Evolutionary conservation across 1,140 invertebrate species (phyloP).

Genomic region (Cydia pomonella): DNA sequence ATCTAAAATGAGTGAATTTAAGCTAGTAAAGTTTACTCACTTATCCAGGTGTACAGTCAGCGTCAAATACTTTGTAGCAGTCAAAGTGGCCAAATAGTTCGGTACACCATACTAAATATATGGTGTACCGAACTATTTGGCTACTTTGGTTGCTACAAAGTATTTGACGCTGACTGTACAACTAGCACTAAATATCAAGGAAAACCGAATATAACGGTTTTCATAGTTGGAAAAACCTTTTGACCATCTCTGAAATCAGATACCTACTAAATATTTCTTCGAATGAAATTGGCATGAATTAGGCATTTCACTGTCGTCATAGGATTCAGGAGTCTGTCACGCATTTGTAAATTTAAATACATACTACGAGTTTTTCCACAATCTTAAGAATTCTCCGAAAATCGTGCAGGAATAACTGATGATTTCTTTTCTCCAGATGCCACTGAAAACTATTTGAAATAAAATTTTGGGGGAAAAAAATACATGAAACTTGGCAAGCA

Average conservation of each 20-base stretch:
- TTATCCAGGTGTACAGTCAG: neutral
- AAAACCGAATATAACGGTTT: neutral
- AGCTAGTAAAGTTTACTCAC: neutral
- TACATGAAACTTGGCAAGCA: neutral
- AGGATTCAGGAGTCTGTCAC: neutral
- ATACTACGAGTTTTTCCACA: neutral
- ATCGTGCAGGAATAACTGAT: neutral
- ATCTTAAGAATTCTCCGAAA: neutral
- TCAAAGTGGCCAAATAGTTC: too few relatives aligned
- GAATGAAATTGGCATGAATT: conserved; percentile 9
- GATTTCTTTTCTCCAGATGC: neutral
- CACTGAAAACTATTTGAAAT: neutral
- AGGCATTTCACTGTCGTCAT: neutral
- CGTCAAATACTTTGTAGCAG: too few relatives aligned
- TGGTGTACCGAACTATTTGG: too few relatives aligned
- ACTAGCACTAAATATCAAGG: neutral
- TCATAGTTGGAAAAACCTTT: neutral
- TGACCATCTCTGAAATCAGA: conserved; percentile 2
- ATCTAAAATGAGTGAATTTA: neutral
- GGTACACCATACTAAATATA: too few relatives aligned
- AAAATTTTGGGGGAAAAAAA: neutral
- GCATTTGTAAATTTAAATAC: conserved; percentile 2
- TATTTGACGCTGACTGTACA: too few relatives aligned
- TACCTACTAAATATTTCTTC: neutral
- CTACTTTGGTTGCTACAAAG: too few relatives aligned